Conservation (phyloP, 2,797 vertebrate species). For the Megalops cyprinoides region DNA sequence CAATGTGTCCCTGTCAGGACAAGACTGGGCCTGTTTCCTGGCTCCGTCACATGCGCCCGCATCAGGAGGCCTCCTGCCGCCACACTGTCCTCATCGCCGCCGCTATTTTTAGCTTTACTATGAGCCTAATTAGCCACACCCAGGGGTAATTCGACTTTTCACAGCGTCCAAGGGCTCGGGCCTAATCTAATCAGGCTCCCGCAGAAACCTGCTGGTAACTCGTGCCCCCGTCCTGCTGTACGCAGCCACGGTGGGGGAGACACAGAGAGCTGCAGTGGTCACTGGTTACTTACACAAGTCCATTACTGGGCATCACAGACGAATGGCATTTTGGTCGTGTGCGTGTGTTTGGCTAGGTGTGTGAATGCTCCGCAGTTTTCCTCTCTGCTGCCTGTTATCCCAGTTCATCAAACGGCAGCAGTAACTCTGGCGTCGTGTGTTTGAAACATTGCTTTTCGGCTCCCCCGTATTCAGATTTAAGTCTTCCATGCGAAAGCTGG, state of each 20-base stretch:
- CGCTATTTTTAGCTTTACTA: constrained; percentile 9
- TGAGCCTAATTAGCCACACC: constrained; percentile 24
- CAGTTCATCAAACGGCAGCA: background rate
- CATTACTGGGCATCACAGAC: background rate
- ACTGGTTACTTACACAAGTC: background rate
- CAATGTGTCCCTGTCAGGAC: background rate
- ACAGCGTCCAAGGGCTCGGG: constrained; percentile 14
- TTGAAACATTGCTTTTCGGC: background rate
- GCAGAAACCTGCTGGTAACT: background rate
- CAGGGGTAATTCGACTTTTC: constrained; percentile 25
- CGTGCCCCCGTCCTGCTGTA: too few relatives aligned
- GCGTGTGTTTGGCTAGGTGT: background rate
- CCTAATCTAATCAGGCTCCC: constrained; percentile 24
- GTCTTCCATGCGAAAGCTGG: background rate
- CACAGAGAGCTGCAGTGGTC: background rate
- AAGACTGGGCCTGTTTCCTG: constrained; percentile 12
- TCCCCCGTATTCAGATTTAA: background rate
- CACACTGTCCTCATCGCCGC: background rate
- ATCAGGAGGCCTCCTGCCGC: constrained; percentile 6
- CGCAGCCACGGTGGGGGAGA: too few relatives aligned
- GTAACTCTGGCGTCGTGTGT: background rate
- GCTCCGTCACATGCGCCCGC: background rate
- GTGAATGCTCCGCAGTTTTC: background rate
- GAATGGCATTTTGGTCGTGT: background rate
- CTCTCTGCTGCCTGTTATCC: background rate